phyloP scores from a whole-genome alignment of 2,113 vertebrate species.

The Chloropsis hardwickii region DNA sequence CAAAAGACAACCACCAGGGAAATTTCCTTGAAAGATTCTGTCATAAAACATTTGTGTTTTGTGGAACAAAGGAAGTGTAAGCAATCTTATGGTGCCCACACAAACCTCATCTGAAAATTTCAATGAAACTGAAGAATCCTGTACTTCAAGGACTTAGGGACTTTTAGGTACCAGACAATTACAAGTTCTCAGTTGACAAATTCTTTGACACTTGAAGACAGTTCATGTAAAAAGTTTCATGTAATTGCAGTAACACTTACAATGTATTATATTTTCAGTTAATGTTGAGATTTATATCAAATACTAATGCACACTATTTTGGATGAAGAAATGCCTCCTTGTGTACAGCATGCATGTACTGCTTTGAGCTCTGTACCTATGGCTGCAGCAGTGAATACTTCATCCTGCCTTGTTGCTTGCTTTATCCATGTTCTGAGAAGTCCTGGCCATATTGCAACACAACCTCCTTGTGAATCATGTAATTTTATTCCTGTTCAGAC shows the following conservation, averaged over 20 bases:
- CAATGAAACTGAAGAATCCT: neutral
- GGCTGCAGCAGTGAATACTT: neutral
- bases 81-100: neutral
- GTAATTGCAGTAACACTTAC: neutral
- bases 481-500: neutral
- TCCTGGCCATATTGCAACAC: neutral
- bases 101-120: neutral
- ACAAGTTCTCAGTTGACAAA: neutral
- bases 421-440: neutral
- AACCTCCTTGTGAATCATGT: neutral
- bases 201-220: neutral
- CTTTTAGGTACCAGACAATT: neutral
- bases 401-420: neutral
- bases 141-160: neutral
- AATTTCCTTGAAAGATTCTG: neutral
- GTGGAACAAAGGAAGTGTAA: neutral
- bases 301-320: neutral
- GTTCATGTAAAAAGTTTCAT: neutral
- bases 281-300: neutral
- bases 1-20: neutral
- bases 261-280: neutral
- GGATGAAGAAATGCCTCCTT: neutral
- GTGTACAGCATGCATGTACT: neutral
- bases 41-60: neutral
- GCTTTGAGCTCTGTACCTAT: constrained; percentile 5